These are phyloP conservation scores for Noctuana brunneofusca DNA, from an alignment of 2,888 invertebrate genomes.

Conservation along the genomic window DNA sequence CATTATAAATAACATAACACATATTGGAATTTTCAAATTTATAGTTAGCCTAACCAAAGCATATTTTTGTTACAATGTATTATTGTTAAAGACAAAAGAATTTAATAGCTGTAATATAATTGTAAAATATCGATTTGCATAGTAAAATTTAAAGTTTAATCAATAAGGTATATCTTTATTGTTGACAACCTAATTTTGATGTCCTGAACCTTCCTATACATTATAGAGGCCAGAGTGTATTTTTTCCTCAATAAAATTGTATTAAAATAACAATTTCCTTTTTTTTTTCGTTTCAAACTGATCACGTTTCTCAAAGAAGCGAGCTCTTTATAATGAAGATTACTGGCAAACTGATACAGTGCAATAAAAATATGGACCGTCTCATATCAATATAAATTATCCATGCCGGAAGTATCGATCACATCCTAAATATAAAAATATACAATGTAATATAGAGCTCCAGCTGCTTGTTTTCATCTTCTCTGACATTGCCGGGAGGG, in stretches of 20 bases:
- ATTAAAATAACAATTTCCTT: not conserved
- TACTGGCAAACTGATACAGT: not conserved
- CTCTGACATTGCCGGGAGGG: conserved; percentile 77
- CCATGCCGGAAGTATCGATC: conserved; percentile 30
- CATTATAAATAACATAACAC: not conserved
- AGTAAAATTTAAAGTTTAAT: too few relatives aligned
- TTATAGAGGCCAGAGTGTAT: too few relatives aligned
- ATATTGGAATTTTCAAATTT: not conserved
- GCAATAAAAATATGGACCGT: conserved; percentile 13
- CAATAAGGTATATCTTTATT: too few relatives aligned
- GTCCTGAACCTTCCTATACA: too few relatives aligned
- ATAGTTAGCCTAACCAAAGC: not conserved
- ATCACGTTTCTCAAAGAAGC: too few relatives aligned
- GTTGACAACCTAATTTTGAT: too few relatives aligned
- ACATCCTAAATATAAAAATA: conserved; percentile 27
- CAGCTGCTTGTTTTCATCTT: conserved; percentile 81
- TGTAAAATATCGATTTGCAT: too few relatives aligned
- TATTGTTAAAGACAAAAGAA: not conserved
- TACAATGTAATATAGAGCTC: conserved; percentile 52
- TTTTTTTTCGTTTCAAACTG: too few relatives aligned
- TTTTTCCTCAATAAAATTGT: too few relatives aligned
- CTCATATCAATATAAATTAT: conserved; percentile 8
- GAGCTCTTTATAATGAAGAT: too few relatives aligned
- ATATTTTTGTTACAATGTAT: not conserved
- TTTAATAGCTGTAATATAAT: too few relatives aligned